Percentiles rank a stretch among this genome's conserved stretches.
Conservation (phyloP, 2,888 invertebrate genomes). For the Busseola fusca region DNA sequence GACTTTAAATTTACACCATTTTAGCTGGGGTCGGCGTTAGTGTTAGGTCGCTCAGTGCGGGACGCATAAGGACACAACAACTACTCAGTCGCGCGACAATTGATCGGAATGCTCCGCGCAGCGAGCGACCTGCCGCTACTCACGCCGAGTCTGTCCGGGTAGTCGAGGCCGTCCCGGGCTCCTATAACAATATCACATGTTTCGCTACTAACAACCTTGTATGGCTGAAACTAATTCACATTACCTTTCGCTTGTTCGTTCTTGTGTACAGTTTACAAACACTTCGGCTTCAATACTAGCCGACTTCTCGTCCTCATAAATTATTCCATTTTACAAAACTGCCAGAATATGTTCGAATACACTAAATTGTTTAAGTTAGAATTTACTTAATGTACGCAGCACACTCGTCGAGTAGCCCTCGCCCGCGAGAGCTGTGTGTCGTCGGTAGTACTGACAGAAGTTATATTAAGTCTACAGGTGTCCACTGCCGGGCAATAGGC, state of each 20-base stretch:
- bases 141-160: slow-evolving; percentile 16
- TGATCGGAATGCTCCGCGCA: slow-evolving; percentile 6
- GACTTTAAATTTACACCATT: slow-evolving; percentile 38
- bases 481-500: slow-evolving; percentile 46
- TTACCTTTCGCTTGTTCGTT: slow-evolving; percentile 77
- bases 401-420: slow-evolving; percentile 36
- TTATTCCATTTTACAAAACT: slow-evolving; percentile 64
- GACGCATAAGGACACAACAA: slow-evolving; percentile 21
- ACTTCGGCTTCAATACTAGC: slow-evolving; percentile 66
- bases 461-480: slow-evolving; percentile 44
- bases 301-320: slow-evolving; percentile 59
- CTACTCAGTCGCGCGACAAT: slow-evolving; percentile 29
- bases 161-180: slow-evolving; percentile 69
- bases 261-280: slow-evolving; percentile 65
- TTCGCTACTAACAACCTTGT: slow-evolving; percentile 73
- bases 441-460: slow-evolving; percentile 41
- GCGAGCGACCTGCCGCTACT: background rate
- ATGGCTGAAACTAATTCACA: slow-evolving; percentile 80
- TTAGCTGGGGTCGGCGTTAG: slow-evolving; percentile 36
- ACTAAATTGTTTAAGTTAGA: slow-evolving; percentile 50
- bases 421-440: slow-evolving; percentile 49
- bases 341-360: slow-evolving; percentile 63
- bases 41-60: slow-evolving; percentile 19
- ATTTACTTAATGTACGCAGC: slow-evolving; percentile 47
- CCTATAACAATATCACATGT: slow-evolving; percentile 76